Base-by-base conservation (phyloP, 1,140 invertebrate genomes). In the Solen grandis region DNA sequence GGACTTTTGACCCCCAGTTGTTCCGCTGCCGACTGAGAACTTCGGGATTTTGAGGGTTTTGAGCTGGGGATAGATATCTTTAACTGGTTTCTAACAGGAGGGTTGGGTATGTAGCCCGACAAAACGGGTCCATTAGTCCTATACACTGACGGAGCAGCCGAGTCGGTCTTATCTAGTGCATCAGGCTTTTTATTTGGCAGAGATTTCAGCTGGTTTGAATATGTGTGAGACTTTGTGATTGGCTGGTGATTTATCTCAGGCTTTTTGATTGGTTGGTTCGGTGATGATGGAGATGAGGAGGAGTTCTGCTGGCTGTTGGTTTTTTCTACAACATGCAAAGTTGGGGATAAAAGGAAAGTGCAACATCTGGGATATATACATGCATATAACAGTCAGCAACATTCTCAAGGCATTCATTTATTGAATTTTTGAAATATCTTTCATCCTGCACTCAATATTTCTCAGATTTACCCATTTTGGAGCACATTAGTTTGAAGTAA, bases 1-100 rank as follows among this genome's bases (percentile, higher is more conserved):
- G 83, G 85, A 52, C 83, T 86, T 87, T 86, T 89, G n/a, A 89
- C 81, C 31, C 87, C 86, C 38, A 89, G 85, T 76, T 89, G 88
- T 68, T 89, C 82, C 52, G 82, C 87, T 65, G 88, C 89, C 2
- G 89, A 87, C 50, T 87, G 72, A 19, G 66, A 55, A 57, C 68
- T 85, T 62, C 72, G 46, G 27, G 78, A 52, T 50, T 29, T 22
- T 33, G 57, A 36, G 35, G 55, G 38, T 80, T 73, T 80, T 31
- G 68, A 72, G 55, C 59, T 80, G 69, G 77, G 77, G 55, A 78
- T 78, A 5, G 75, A 55, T 36, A 78, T 33, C 75, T 35, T 25
- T 41, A 78, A 33, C 50, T 63, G 74, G 57, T 74, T 82, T 65
- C 82, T 65, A 50, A 75, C 57, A 33, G 85, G 85, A 72, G 85